A percentile compares a stretch with the other conserved stretches of the same genome.
Evolutionary conservation across 2,888 invertebrate species (phyloP).

Genomic region (Aporophyla nigra): DNA sequence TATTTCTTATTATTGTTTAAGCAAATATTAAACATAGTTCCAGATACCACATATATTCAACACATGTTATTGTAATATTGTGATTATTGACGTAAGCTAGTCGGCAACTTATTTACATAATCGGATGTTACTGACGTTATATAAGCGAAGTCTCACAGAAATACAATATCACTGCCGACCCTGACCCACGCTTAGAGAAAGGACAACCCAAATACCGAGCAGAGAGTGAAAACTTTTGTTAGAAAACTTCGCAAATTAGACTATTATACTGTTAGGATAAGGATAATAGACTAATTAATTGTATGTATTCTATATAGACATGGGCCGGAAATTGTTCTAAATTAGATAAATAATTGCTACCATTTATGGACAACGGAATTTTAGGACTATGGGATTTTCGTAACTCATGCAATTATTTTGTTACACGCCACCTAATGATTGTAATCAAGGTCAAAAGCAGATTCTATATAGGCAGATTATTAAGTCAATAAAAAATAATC

Average conservation of each 20-base stretch:
- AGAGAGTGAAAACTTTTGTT: slow-evolving; percentile 39
- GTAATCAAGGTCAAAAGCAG: background rate
- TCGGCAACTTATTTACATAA: slow-evolving; percentile 43
- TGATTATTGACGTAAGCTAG: background rate
- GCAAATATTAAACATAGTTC: background rate
- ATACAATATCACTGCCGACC: slow-evolving; percentile 20
- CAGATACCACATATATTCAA: background rate
- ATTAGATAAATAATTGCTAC: background rate
- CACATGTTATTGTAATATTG: slow-evolving; percentile 12
- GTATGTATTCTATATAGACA: background rate
- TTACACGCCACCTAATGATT: background rate
- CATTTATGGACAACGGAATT: background rate
- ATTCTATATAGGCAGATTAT: background rate
- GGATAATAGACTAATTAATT: slow-evolving; percentile 15
- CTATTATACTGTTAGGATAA: slow-evolving; percentile 10
- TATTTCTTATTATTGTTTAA: background rate
- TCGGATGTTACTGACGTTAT: slow-evolving; percentile 42
- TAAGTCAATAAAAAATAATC: background rate
- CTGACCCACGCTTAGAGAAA: slow-evolving; percentile 39
- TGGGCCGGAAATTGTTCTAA: background rate
- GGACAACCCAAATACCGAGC: slow-evolving; percentile 7
- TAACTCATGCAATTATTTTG: background rate
- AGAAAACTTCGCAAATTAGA: slow-evolving; percentile 9
- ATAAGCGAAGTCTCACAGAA: slow-evolving; percentile 38
- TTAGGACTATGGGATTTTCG: background rate